phyloP scores from a whole-genome alignment of 2,888 invertebrate species.

The Sarcophaga subvicina region DNA sequence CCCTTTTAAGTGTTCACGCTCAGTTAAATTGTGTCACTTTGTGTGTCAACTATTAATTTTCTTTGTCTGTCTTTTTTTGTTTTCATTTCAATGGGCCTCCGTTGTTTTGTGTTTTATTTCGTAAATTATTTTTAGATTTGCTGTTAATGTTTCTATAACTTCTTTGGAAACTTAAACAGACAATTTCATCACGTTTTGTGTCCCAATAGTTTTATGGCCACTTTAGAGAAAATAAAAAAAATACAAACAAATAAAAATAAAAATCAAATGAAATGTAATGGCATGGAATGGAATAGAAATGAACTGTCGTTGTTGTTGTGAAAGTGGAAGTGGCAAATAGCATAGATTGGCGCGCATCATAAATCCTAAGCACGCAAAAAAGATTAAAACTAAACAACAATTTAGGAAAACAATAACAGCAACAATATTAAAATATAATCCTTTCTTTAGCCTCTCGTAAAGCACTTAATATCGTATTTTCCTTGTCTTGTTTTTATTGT shows the following conservation, averaged over 20 bases:
- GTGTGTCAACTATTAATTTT: not conserved
- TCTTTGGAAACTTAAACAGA: not conserved
- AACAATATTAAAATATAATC: slow-evolving; percentile 7
- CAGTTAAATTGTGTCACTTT: too few relatives aligned
- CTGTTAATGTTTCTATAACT: slow-evolving; percentile 26
- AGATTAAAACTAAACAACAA: not conserved
- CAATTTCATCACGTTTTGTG: slow-evolving; percentile 48
- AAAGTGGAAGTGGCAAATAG: not conserved
- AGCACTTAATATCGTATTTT: not conserved
- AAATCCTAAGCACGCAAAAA: slow-evolving; percentile 26
- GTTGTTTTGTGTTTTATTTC: not conserved
- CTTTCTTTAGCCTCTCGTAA: not conserved
- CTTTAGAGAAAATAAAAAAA: slow-evolving; percentile 1
- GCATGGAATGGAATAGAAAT: not conserved
- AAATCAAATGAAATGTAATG: not conserved
- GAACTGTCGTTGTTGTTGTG: too few relatives aligned
- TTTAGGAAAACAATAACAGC: too few relatives aligned
- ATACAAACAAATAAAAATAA: not conserved
- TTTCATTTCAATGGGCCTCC: not conserved
- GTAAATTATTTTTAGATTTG: slow-evolving; percentile 35
- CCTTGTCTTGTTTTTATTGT: not conserved
- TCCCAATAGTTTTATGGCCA: slow-evolving; percentile 21
- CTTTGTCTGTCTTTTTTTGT: not conserved
- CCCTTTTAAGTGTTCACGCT: too few relatives aligned
- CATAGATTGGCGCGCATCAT: slow-evolving; percentile 13